Evolutionary conservation across 2,113 vertebrate genomes (phyloP).

Genomic region (Gymnobelideus leadbeateri): DNA sequence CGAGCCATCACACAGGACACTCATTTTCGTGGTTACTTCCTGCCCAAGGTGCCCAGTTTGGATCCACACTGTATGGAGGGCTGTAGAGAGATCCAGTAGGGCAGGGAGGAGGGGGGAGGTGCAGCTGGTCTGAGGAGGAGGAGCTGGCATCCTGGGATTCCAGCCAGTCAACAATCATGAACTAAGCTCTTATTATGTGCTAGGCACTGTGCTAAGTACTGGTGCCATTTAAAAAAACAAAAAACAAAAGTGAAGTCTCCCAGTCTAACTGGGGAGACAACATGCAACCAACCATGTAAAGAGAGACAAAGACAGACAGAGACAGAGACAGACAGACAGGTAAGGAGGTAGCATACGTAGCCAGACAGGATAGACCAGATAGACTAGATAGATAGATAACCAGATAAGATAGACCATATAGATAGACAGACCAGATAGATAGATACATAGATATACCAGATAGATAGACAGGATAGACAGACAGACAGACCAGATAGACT

Average conservation of each 20-base stretch:
- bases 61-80: background rate
- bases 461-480: no score
- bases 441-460: no score
- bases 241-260: background rate
- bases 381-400: no score
- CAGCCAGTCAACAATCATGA: background rate
- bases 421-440: no score
- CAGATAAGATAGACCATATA: no score
- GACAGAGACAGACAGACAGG: no score
- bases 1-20: background rate
- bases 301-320: no score
- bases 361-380: no score
- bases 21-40: background rate
- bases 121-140: background rate
- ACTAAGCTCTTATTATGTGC: background rate
- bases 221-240: background rate
- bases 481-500: no score
- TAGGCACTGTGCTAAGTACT: background rate
- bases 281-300: background rate
- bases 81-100: background rate
- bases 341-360: no score
- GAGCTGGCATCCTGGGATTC: background rate
- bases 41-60: conserved; percentile 49
- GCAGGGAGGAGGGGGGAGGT: background rate
- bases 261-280: background rate